A percentile compares a stretch with the other conserved stretches of the same genome.
Evolutionary conservation across 2,797 vertebrate genomes (phyloP).

Genomic region (Mormyrus hasselquistii): DNA sequence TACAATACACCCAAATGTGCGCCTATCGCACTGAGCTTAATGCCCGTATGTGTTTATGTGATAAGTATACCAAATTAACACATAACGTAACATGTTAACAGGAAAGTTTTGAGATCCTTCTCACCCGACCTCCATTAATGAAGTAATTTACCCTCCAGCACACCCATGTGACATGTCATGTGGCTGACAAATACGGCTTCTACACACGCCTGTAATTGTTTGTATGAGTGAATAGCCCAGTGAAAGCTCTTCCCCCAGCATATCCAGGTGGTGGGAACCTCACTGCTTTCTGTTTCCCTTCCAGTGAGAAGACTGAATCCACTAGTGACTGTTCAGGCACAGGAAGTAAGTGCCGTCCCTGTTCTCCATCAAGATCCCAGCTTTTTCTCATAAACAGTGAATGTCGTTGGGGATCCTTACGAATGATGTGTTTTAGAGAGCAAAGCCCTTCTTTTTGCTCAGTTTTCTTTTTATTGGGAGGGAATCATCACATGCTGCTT

Average conservation of each 20-base stretch:
- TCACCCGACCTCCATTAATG: not conserved
- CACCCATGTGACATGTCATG: not conserved
- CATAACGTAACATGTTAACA: not conserved
- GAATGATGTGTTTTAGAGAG: not conserved
- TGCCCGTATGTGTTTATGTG: not conserved
- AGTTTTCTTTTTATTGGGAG: not conserved
- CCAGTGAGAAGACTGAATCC: conserved; percentile 87
- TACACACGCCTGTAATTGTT: not conserved
- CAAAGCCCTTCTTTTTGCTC: not conserved
- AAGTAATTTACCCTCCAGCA: not conserved
- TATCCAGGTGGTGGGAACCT: not conserved
- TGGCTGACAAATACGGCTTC: not conserved
- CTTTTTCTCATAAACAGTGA: not conserved
- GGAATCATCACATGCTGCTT: not conserved
- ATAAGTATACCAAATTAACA: not conserved
- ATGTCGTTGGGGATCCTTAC: no score
- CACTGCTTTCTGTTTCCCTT: conserved; percentile 34
- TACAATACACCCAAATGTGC: not conserved
- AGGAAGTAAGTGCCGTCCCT: conserved; percentile 59
- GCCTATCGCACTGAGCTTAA: not conserved
- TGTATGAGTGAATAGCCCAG: not conserved
- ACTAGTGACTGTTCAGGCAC: conserved; percentile 80
- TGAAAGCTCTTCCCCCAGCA: not conserved
- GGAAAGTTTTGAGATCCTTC: not conserved
- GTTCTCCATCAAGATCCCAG: not conserved